Percentiles rank a stretch among this genome's conserved stretches.
Evolutionary conservation across 2,797 vertebrate genomes (phyloP).

Genomic region (Potorous gilbertii): DNA sequence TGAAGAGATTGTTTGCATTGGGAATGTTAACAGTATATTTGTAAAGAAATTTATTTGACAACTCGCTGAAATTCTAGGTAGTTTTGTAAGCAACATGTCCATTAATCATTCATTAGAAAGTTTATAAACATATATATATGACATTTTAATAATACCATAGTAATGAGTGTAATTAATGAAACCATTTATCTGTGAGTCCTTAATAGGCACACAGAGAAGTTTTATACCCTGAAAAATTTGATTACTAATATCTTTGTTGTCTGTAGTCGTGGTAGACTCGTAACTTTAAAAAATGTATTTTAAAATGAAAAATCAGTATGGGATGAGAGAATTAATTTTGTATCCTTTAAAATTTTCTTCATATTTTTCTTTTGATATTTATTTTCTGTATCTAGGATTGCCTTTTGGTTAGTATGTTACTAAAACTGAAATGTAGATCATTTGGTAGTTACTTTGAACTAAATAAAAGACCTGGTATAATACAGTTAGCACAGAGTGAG

Average conservation of each 20-base stretch:
- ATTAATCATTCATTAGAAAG: not conserved
- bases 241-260: not conserved
- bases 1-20: conserved; percentile 36
- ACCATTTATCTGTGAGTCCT: not conserved
- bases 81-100: not conserved
- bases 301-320: not conserved
- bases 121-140: not conserved
- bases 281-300: not conserved
- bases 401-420: not conserved
- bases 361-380: not conserved
- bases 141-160: not conserved
- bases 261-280: not conserved
- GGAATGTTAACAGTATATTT: conserved; percentile 48
- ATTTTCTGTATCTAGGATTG: not conserved
- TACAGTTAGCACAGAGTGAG: not conserved
- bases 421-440: not conserved
- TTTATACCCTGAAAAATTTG: not conserved
- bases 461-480: not conserved
- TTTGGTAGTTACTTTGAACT: not conserved
- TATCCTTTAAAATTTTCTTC: not conserved
- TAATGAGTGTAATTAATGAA: not conserved
- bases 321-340: not conserved
- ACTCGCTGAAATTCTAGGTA: not conserved
- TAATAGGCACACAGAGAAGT: not conserved
- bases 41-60: not conserved